Evolutionary conservation across 2,797 vertebrate genomes (phyloP).

Genomic region (Phataginus tricuspis): DNA sequence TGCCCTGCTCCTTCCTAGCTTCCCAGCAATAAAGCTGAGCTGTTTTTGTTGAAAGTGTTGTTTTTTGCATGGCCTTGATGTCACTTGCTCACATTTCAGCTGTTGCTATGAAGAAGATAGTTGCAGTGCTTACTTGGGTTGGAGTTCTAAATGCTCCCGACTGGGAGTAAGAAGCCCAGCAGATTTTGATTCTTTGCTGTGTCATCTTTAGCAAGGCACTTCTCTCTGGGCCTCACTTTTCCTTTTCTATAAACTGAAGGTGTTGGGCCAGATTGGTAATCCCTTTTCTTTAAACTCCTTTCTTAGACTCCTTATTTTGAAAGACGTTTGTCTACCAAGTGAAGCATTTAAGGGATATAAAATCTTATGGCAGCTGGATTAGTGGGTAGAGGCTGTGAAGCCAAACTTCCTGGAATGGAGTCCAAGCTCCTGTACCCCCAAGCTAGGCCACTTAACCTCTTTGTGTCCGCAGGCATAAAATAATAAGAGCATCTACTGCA

Average conservation of each 20-base stretch:
- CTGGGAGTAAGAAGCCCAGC: background rate
- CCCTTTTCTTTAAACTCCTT: background rate
- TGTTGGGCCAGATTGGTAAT: background rate
- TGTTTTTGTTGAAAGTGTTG: background rate
- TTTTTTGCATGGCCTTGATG: background rate
- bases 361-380: background rate
- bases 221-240: background rate
- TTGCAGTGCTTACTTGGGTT: background rate
- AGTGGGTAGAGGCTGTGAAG: background rate
- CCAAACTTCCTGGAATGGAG: background rate
- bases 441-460: background rate
- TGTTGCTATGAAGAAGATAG: background rate
- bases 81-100: background rate
- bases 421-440: no score
- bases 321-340: background rate
- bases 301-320: background rate
- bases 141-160: background rate
- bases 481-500: background rate
- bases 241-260: background rate
- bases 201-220: background rate
- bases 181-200: background rate
- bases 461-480: background rate
- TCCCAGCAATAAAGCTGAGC: slow-evolving; percentile 67
- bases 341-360: background rate
- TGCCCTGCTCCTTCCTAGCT: background rate